These are phyloP conservation scores for Panthera leo DNA, from an alignment of 2,113 vertebrate species.

Conservation along the genomic window DNA sequence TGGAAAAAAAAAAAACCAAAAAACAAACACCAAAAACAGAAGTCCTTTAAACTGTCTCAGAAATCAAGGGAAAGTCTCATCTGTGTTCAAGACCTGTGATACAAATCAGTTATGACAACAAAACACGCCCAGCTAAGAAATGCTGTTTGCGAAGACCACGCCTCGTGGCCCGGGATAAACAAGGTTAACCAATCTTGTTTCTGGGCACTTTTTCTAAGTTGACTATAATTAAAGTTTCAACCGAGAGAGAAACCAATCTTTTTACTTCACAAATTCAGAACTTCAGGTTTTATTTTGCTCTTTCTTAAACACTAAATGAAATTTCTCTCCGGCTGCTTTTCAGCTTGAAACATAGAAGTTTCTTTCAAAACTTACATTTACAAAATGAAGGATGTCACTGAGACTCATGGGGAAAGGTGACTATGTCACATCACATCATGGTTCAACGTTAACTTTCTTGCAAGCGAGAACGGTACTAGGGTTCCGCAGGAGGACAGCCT, in stretches of 20 bases:
- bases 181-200: neutral
- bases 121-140: neutral
- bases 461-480: neutral
- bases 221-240: neutral
- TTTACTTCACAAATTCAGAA: neutral
- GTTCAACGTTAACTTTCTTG: neutral
- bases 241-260: neutral
- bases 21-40: neutral
- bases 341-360: slow-evolving; percentile 12
- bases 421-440: neutral
- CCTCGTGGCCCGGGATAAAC: neutral
- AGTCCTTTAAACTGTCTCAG: slow-evolving; percentile 21
- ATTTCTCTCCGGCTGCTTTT: neutral
- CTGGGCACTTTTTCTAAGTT: neutral
- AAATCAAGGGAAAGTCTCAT: slow-evolving; percentile 12
- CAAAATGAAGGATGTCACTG: neutral
- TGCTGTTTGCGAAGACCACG: neutral
- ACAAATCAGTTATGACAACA: neutral
- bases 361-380: neutral
- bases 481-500: neutral
- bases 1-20: neutral
- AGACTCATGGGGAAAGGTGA: neutral
- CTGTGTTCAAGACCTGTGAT: neutral
- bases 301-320: neutral
- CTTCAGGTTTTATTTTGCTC: neutral